A percentile compares a stretch with the other conserved stretches of the same genome.
phyloP scores from a whole-genome alignment of 2,888 invertebrate species.

The Drosophila rubida region DNA sequence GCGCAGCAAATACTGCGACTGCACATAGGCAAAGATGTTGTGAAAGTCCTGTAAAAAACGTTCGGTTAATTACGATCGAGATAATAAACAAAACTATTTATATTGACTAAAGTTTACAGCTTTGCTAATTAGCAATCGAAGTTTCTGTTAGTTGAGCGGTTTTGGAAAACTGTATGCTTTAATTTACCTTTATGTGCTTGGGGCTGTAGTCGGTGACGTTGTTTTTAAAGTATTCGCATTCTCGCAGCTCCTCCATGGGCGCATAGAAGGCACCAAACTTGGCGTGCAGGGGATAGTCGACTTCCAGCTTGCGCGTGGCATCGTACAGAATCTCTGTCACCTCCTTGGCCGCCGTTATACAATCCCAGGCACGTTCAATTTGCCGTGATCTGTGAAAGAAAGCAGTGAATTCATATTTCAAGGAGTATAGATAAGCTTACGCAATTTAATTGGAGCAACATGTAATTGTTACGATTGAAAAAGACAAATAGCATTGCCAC shows the following conservation, averaged over 20 bases:
- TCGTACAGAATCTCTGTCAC: conserved; percentile 83
- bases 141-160: too few species aligned
- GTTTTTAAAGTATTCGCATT: conserved; percentile 83
- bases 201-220: conserved; percentile 83
- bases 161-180: too few species aligned
- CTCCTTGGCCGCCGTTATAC: conserved; percentile 83
- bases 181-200: conserved; percentile 81
- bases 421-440: too few species aligned
- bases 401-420: too few species aligned
- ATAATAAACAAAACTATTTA: too few species aligned
- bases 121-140: too few species aligned
- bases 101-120: too few species aligned
- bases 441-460: too few species aligned
- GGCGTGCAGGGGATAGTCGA: conserved; percentile 73
- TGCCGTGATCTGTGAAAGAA: conserved; percentile 75
- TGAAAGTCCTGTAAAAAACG: conserved; percentile 83
- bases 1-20: conserved; percentile 84
- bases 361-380: conserved; percentile 84
- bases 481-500: conserved; percentile 3
- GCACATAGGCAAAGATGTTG: conserved; percentile 85
- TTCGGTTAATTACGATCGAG: too few species aligned
- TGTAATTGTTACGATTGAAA: too few species aligned
- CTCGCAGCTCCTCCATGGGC: conserved; percentile 83
- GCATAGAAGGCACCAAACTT: conserved; percentile 80
- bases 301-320: conserved; percentile 83